Evolutionary conservation across 1,140 invertebrate species (phyloP).

Genomic region (Scaptomyza pallida): DNA sequence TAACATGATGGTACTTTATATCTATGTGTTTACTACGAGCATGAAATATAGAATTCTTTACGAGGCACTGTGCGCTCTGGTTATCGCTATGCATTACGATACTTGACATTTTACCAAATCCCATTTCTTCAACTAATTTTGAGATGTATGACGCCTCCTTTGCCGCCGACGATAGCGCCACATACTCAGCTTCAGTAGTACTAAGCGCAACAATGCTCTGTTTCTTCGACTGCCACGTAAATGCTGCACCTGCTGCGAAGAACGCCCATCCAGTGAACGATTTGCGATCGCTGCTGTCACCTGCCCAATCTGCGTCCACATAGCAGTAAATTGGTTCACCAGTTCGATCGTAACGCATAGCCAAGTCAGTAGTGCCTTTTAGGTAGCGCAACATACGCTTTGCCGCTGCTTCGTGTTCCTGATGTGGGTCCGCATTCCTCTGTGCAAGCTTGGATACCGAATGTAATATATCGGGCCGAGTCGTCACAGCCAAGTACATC

Average conservation of each 20-base stretch:
- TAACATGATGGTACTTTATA: slow-evolving; percentile 53
- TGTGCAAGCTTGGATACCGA: slow-evolving; percentile 1
- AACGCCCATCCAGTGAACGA: no score
- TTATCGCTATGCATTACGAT: slow-evolving; percentile 36
- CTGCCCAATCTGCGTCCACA: slow-evolving; percentile 52
- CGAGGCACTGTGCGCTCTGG: slow-evolving; percentile 49
- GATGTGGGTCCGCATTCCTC: slow-evolving; percentile 2
- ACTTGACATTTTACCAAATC: no score
- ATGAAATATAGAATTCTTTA: slow-evolving; percentile 52
- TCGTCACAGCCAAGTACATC: slow-evolving; percentile 6
- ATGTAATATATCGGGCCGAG: not conserved
- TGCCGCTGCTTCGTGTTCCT: slow-evolving; percentile 12
- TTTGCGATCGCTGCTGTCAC: no score
- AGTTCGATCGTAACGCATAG: not conserved
- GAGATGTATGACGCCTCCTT: slow-evolving; percentile 56
- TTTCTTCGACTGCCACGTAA: no score
- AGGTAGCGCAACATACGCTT: slow-evolving; percentile 26
- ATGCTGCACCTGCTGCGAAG: no score
- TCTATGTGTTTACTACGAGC: slow-evolving; percentile 72
- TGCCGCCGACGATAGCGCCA: slow-evolving; percentile 22
- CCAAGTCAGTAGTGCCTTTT: not conserved
- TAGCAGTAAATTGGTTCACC: slow-evolving; percentile 6
- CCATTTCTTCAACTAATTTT: slow-evolving; percentile 49
- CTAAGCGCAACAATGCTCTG: no score
- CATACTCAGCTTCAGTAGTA: no score